Evolutionary conservation across 2,797 vertebrate species (phyloP), one percentile per base, ranked within the genome.

Genomic region (Oreochromis mossambicus): DNA sequence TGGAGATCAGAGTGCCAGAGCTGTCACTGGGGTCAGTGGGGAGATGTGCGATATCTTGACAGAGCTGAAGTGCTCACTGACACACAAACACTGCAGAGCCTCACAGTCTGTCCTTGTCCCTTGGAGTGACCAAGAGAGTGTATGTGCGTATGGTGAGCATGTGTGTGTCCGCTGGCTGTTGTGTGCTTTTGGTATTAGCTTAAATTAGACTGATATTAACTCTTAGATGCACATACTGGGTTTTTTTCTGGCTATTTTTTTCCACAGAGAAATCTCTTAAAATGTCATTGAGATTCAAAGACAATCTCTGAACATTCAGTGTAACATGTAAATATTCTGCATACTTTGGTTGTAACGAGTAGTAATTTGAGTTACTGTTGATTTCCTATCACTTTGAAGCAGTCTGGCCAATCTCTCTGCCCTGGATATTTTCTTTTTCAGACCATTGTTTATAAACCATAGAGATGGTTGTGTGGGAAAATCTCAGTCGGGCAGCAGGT

Each of bases 21-120:
- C 80, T 89, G 88, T 89, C 91, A 88, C 70, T 3, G 81, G 32
- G 91, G 91, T 92, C 90, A 89, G 82, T 3, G 13, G 36, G 70
- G 87, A 90, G 90, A 89, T 11, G 83, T 76, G 85, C 13, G 11
- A 89, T 90, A 90, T 91, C 88, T 94, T 91, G 91, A 94, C 91
- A 93, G 85, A 90, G 48, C 52, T 83, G 84, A 91, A 90, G 87
- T 88, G 90, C 88, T 89, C 34, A 17, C 81, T 87, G 88, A 91
- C 86, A 89, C 83, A 88, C 70, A 87, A 85, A 89, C 68, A 77
- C 76, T 32, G 46, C 32, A 41, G 43, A 78, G 56, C 36, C 43
- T 83, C 55, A 6, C 75, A 82, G 86, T 84, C 82, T 85, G 85
- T 84, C 61, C 77, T 73, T 21, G 52, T 89, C 54, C 36, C 51